Evolutionary conservation across 2,888 invertebrate genomes (phyloP), one percentile per base, ranked within the genome.

Genomic region (Volucella inflata): DNA sequence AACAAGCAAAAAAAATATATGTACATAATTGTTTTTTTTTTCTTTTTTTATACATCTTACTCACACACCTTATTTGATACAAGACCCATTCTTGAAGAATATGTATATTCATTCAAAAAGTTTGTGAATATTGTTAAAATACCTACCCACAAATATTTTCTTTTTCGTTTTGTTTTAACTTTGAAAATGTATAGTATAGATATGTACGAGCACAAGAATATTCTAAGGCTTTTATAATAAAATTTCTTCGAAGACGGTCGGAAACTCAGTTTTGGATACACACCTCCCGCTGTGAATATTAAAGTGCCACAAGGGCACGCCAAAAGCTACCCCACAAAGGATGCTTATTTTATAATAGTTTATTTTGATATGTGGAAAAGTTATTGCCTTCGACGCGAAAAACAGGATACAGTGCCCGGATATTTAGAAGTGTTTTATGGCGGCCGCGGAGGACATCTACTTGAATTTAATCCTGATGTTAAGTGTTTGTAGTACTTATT

Each of bases 291-390:
- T 85, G 85, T 77, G 85, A 85, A 85, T 81, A 85, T 71, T 85
- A 71, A 81, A 81, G 81, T 85, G 77, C 81, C 81, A 81, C 85
- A 85, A 81, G 81, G 85, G 85, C 85, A 85, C 85, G 81, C 85
- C 85, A 77, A 85, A 85, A 85, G 85, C 85, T 81, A 81, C 82
- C 85, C 85, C 85, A 81, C 81, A 85, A 81, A 85, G 81, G 85
- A 85, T 80, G 84, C 84, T 80, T 57, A 67, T 59, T 76, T 76
- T 72, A 68, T 64, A 76, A 85, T 80, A 76, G 80, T 85, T 85
- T 80, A 80, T 80, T 84, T 85, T 80, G 76, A 85, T 84, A 75
- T 55, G 74, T 53, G 64, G 51, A 46, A 65, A 60, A 44, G 51
- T 84, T 70, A 67, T 80, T 67, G 53, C 51, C 68, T 64, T 55